Conservation (phyloP, 2,797 vertebrate genomes). For the Sitta carolinensis region DNA sequence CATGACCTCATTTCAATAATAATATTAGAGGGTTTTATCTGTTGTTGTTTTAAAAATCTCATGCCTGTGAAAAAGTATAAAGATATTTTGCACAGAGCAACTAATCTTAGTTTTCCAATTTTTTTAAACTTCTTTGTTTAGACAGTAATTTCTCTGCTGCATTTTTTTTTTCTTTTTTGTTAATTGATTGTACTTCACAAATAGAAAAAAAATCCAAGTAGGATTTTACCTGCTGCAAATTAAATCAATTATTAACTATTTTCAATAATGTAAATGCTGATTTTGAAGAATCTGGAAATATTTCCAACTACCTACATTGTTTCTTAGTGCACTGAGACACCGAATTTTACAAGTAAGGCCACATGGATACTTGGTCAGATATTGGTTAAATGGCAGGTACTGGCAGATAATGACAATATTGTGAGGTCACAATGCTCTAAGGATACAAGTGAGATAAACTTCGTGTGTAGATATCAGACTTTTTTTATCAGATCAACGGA, state of each 20-base stretch:
- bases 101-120: background rate
- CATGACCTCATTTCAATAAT: constrained; percentile 70
- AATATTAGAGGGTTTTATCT: background rate
- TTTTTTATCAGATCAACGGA: background rate
- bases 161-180: background rate
- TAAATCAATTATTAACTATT: constrained; percentile 56
- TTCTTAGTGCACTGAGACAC: constrained; percentile 28
- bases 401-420: background rate
- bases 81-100: constrained; percentile 8
- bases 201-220: constrained; percentile 25
- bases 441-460: background rate
- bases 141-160: background rate
- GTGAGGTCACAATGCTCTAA: background rate
- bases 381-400: background rate
- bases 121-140: background rate
- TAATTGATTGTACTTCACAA: constrained; percentile 33
- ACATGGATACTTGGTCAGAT: background rate
- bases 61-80: background rate
- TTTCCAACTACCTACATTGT: constrained; percentile 41
- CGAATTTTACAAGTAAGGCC: constrained; percentile 14
- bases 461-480: background rate
- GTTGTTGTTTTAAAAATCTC: constrained; percentile 33
- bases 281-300: constrained; percentile 67
- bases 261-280: constrained; percentile 60
- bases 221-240: constrained; percentile 47